phyloP scores from a whole-genome alignment of 2,888 invertebrate genomes.

The Agrypnus murinus region DNA sequence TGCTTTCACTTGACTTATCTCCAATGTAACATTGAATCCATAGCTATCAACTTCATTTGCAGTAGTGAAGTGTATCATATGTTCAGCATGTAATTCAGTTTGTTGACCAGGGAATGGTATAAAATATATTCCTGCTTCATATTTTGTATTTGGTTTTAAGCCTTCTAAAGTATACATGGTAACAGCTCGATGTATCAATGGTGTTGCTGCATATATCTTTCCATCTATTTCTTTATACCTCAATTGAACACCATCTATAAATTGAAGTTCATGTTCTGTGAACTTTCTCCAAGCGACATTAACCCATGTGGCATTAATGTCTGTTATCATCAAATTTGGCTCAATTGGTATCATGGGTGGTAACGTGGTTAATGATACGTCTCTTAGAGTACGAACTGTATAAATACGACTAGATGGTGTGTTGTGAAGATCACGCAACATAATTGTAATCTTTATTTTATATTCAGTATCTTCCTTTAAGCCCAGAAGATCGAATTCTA shows the following conservation, averaged over 20 bases:
- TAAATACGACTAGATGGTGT: conserved; percentile 86
- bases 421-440: conserved; percentile 84
- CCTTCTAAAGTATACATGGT: conserved; percentile 86
- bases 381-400: conserved; percentile 81
- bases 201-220: conserved; percentile 89
- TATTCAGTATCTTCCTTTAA: conserved; percentile 87
- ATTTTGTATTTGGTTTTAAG: conserved; percentile 84
- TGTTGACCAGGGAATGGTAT: conserved; percentile 88
- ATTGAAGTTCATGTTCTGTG: conserved; percentile 85
- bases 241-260: conserved; percentile 91
- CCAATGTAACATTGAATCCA: conserved; percentile 86
- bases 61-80: conserved; percentile 82
- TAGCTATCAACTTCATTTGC: conserved; percentile 85
- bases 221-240: conserved; percentile 88
- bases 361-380: conserved; percentile 71
- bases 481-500: conserved; percentile 88
- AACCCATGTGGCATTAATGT: conserved; percentile 86
- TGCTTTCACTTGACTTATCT: conserved; percentile 84
- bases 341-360: conserved; percentile 80
- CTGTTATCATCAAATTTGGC: conserved; percentile 81
- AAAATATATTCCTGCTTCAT: conserved; percentile 88
- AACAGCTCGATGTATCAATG: conserved; percentile 87
- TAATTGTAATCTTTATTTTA: conserved; percentile 87
- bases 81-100: conserved; percentile 84
- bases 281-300: conserved; percentile 89